Evolutionary conservation across 2,113 vertebrate species (phyloP), one percentile per base, ranked within the genome.

Genomic region (Antigone vipio): DNA sequence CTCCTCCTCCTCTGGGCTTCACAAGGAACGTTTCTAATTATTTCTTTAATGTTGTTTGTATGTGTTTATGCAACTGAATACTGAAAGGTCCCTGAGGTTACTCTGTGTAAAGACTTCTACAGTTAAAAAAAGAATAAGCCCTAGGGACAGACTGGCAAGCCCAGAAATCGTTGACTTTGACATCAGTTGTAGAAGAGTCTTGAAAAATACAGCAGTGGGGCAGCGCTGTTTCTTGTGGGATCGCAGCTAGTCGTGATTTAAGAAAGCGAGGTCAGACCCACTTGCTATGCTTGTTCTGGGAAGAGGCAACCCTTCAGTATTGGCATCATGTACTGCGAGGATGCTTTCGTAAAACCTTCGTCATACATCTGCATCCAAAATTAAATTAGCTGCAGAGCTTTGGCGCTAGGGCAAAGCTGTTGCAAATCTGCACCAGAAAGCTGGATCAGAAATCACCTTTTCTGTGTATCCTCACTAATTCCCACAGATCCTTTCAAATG

Each of bases 371-470:
- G 35, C 92, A 22, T 69, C 94, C 84, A 55, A 34, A 87, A 71
- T 77, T 53, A 47, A 94, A 92, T 89, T 8, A 87, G 56, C 91
- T 77, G 89, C 83, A 71, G 60, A 88, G 89, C 91, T 92, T 59
- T 75, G 93, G 89, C 2, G 14, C 76, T 42, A 11, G 89, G 87
- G 80, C 84, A 68, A 45, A 85, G 89, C 89, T 89, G 73, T 44
- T 89, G 84, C 84, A 81, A 81, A 91, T 84, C 77, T 63, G 69
- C 77, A 64, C 68, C 69, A 67, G 93, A 85, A 89, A 72, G 93
- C 68, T 87, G 94, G 84, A 94, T 95, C 76, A 59, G 75, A 85
- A 97, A 72, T 92, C 94, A 94, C 94, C 89, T 92, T 95, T 94
- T 88, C 94, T 67, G 56, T 59, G 84, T 60, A 71, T 85, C 78